Evolutionary conservation across 2,797 vertebrate genomes (phyloP).

Genomic region (Gallinago stenura): DNA sequence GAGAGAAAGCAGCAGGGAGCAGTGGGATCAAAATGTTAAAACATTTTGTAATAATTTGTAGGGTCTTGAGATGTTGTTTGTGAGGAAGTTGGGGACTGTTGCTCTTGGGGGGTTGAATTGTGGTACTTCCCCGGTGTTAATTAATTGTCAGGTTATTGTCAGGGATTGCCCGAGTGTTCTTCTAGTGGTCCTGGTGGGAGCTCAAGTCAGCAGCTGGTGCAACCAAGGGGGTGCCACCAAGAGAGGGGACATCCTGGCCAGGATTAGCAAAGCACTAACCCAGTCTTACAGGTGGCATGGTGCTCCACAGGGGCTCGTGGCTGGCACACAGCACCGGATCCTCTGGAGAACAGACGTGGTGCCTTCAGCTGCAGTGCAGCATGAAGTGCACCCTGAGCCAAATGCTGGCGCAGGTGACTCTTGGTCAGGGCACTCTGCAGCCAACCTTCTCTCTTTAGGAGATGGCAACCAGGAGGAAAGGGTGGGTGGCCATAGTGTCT

Average conservation of each 20-base stretch:
- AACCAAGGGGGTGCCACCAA: neutral
- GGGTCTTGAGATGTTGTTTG: neutral
- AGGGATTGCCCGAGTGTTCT: accelerated
- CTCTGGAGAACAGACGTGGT: neutral
- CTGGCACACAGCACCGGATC: accelerated
- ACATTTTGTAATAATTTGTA: neutral
- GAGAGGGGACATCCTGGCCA: neutral
- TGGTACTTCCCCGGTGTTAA: neutral
- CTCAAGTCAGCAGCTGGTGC: neutral
- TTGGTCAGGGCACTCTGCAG: neutral
- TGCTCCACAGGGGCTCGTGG: accelerated
- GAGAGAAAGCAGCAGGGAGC: neutral
- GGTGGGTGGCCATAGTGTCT: accelerated
- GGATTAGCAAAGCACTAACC: neutral
- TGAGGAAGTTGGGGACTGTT: neutral
- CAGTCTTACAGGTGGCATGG: neutral
- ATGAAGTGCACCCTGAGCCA: accelerated
- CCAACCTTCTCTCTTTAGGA: neutral
- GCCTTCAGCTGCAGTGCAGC: neutral
- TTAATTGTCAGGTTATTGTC: neutral
- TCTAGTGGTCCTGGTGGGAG: neutral
- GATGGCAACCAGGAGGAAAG: neutral
- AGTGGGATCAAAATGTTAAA: neutral
- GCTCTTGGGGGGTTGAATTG: neutral
- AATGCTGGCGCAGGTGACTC: accelerated